A percentile compares a stretch with the other conserved stretches of the same genome.
phyloP scores from a whole-genome alignment of 2,888 invertebrate genomes.

The Barypeithes pellucidus region DNA sequence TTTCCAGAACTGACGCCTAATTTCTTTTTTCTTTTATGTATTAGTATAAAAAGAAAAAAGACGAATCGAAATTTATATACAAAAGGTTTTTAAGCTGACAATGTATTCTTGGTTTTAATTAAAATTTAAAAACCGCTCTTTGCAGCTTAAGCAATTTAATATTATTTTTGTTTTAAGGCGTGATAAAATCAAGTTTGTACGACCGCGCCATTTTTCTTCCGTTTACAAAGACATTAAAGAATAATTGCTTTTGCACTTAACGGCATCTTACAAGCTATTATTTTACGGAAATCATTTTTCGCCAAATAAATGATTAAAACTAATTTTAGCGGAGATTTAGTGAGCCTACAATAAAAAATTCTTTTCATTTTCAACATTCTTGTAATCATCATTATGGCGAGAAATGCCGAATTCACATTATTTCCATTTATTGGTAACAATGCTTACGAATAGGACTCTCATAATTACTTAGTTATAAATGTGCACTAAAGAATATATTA shows the following conservation, averaged over 20 bases:
- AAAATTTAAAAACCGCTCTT: background rate
- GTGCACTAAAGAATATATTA: too few species aligned
- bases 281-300: background rate
- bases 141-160: background rate
- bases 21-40: too few species aligned
- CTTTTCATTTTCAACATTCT: too few species aligned
- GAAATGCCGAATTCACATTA: too few species aligned
- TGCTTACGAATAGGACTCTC: too few species aligned
- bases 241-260: slow-evolving; percentile 8
- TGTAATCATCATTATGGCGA: too few species aligned
- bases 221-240: slow-evolving; percentile 5
- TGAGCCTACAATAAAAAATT: too few species aligned
- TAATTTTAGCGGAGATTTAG: too few species aligned
- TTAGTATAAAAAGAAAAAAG: background rate
- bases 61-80: background rate
- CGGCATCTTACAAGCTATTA: background rate
- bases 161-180: slow-evolving; percentile 1
- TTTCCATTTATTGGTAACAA: too few species aligned
- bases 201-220: slow-evolving; percentile 5
- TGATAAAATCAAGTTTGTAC: slow-evolving; percentile 7
- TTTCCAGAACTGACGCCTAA: too few species aligned
- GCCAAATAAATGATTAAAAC: background rate
- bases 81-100: background rate
- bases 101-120: background rate
- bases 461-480: too few species aligned